These are phyloP conservation scores for Glareola pratincola DNA, from an alignment of 2,113 vertebrate species.

Conservation along the genomic window DNA sequence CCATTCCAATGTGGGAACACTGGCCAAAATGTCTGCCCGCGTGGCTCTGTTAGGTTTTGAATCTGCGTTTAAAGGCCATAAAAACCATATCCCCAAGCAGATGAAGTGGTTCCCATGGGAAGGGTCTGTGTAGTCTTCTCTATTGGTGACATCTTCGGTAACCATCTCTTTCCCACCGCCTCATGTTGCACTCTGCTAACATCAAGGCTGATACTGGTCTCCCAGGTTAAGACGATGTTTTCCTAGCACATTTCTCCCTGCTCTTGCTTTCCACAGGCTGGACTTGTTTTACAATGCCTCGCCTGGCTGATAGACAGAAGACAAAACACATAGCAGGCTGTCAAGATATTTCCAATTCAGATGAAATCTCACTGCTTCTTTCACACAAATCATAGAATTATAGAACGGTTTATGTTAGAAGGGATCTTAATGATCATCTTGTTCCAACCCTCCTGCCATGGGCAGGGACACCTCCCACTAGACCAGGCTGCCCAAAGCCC, in stretches of 20 bases:
- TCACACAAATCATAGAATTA: neutral
- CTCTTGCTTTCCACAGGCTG: neutral
- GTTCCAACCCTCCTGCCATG: neutral
- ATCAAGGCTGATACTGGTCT: neutral
- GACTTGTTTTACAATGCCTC: neutral
- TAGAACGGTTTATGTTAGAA: neutral
- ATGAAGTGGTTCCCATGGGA: neutral
- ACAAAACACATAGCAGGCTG: neutral
- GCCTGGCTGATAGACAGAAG: neutral
- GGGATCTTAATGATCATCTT: neutral
- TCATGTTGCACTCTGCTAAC: neutral
- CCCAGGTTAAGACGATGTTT: neutral
- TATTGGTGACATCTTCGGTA: neutral
- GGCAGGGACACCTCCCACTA: neutral
- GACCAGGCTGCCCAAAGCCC: neutral
- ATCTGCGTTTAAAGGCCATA: neutral
- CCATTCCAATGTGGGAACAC: neutral
- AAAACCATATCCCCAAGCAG: neutral
- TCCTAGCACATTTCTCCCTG: neutral
- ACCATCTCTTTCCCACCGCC: neutral
- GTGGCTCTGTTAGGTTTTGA: neutral
- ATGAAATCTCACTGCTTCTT: neutral
- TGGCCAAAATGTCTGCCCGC: neutral
- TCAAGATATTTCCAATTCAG: neutral
- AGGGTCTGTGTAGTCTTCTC: neutral